A percentile compares a stretch with the other conserved stretches of the same genome.
These are phyloP conservation scores for Acropora tenuis DNA, from an alignment of 64 coral and sea anemone species.

Conservation along the genomic window DNA sequence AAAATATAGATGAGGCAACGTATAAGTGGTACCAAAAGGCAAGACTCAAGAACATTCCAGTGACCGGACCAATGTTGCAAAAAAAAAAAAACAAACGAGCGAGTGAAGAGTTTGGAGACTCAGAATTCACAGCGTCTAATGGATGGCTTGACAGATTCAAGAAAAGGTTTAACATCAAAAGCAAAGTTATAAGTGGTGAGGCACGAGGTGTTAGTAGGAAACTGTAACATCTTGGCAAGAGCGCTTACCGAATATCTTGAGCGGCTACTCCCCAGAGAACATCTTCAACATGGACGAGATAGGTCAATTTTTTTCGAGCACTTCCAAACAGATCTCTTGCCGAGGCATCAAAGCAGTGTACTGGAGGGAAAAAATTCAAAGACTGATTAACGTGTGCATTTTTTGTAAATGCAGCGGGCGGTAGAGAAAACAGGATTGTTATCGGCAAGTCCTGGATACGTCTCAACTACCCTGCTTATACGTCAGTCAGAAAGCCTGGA, in stretches of 20 bases:
- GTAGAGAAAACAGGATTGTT: constrained; percentile 42
- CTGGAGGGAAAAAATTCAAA: constrained; percentile 56
- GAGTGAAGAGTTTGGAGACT: constrained; percentile 38
- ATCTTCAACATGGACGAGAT: constrained; percentile 51
- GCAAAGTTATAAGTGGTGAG: constrained; percentile 35
- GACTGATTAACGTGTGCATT: constrained; percentile 57
- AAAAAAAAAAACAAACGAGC: constrained; percentile 34
- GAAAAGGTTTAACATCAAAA: constrained; percentile 47
- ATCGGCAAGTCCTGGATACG: constrained; percentile 43
- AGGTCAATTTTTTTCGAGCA: constrained; percentile 41
- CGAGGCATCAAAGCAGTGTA: constrained; percentile 41
- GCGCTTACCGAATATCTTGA: constrained; percentile 47
- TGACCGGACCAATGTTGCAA: constrained; percentile 27
- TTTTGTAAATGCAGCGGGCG: constrained; percentile 60
- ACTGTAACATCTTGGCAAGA: constrained; percentile 56
- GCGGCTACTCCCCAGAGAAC: constrained; percentile 56
- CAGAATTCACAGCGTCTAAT: constrained; percentile 44
- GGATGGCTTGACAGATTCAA: constrained; percentile 57
- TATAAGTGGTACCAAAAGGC: constrained; percentile 61
- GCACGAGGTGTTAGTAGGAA: constrained; percentile 49
- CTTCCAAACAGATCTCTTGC: constrained; percentile 31
- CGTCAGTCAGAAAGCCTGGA: constrained; percentile 49
- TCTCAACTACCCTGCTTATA: constrained; percentile 44
- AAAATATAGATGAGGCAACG: constrained; percentile 42
- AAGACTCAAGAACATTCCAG: constrained; percentile 37